Conservation (phyloP, 2,888 invertebrate genomes). For the Ophion ventricosus region DNA sequence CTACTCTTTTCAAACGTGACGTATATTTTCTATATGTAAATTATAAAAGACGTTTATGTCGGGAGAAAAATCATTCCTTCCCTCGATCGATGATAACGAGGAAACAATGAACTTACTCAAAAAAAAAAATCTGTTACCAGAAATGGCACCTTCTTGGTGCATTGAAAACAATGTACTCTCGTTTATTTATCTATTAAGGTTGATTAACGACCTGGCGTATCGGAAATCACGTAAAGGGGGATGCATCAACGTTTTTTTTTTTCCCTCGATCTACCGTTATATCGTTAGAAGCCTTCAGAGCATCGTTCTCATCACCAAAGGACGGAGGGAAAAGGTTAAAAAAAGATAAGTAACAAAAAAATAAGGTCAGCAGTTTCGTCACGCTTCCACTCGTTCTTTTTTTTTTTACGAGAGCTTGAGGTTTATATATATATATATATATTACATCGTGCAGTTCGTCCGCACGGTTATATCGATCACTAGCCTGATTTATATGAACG, state of each 20-base stretch:
- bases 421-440: too few species aligned
- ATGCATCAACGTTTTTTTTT: constrained; percentile 17
- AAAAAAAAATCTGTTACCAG: too few species aligned
- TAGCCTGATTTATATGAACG: constrained; percentile 39
- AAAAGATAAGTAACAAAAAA: constrained; percentile 11
- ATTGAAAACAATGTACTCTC: too few species aligned
- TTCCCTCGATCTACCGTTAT: not conserved
- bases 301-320: not conserved
- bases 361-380: constrained; percentile 26
- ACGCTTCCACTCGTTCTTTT: not conserved
- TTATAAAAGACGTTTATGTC: not conserved
- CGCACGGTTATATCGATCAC: constrained; percentile 56
- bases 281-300: not conserved
- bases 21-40: not conserved
- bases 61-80: too few species aligned
- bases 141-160: too few species aligned
- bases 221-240: not conserved
- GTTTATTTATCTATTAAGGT: too few species aligned
- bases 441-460: constrained; percentile 1
- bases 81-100: too few species aligned
- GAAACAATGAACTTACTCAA: not conserved
- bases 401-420: constrained; percentile 1
- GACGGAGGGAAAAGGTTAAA: not conserved
- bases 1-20: constrained; percentile 46
- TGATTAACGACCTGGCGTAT: too few species aligned